Percentiles rank a stretch among this genome's conserved stretches.
Conservation (phyloP, 2,888 invertebrate genomes). For the Chelonus formosanus region DNA sequence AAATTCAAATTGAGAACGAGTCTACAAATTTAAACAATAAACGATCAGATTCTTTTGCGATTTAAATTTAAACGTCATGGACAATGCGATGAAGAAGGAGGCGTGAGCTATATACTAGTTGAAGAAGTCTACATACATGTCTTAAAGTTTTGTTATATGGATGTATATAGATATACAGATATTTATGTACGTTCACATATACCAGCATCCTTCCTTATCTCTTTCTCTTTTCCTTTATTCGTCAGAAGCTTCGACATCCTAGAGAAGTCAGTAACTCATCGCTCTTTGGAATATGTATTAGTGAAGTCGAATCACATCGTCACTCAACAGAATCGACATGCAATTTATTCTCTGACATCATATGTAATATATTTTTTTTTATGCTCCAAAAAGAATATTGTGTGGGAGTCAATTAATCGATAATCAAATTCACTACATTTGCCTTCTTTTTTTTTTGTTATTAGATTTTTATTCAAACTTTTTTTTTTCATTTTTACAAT, state of each 20-base stretch:
- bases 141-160: background rate
- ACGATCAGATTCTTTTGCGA: slow-evolving; percentile 61
- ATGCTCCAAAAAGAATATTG: background rate
- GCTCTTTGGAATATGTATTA: slow-evolving; percentile 16
- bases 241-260: background rate
- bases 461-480: too few species aligned
- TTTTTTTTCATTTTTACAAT: too few species aligned
- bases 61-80: slow-evolving; percentile 60
- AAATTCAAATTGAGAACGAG: slow-evolving; percentile 62
- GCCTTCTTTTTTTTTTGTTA: too few species aligned
- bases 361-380: slow-evolving; percentile 13
- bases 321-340: slow-evolving; percentile 24
- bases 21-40: slow-evolving; percentile 63
- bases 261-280: slow-evolving; percentile 15
- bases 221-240: background rate
- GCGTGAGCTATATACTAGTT: slow-evolving; percentile 13
- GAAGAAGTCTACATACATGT: slow-evolving; percentile 8
- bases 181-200: too few species aligned
- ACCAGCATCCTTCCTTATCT: background rate
- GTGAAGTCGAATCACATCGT: slow-evolving; percentile 25
- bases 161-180: too few species aligned
- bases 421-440: background rate
- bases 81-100: slow-evolving; percentile 50
- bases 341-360: slow-evolving; percentile 19
- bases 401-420: slow-evolving; percentile 10